Evolutionary conservation across 2,888 invertebrate species (phyloP).

Genomic region (Kuschelorhynchus macadamiae): DNA sequence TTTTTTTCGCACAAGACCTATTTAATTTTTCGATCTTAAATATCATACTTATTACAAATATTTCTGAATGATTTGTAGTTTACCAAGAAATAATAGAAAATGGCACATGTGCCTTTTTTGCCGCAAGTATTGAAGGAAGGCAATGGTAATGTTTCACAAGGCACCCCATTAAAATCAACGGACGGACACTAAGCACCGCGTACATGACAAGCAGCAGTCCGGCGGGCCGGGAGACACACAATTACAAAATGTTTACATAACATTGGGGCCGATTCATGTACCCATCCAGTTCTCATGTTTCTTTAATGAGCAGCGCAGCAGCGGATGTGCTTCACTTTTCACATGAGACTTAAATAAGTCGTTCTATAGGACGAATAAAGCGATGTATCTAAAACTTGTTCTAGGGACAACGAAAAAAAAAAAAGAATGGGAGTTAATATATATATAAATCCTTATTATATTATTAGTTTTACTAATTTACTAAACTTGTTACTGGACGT

Average conservation of each 20-base stretch:
- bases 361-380: neutral
- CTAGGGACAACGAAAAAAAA: too few species aligned
- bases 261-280: slow-evolving; percentile 44
- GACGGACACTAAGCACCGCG: slow-evolving; percentile 43
- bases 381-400: neutral
- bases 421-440: too few species aligned
- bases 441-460: too few species aligned
- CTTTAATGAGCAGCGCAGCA: slow-evolving; percentile 38
- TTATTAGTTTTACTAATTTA: too few species aligned
- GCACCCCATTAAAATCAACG: slow-evolving; percentile 44
- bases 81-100: too few species aligned
- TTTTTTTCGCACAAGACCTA: too few species aligned
- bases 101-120: too few species aligned
- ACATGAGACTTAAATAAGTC: slow-evolving; percentile 14
- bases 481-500: too few species aligned
- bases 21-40: too few species aligned
- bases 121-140: too few species aligned
- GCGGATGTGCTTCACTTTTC: slow-evolving; percentile 34
- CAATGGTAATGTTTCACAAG: slow-evolving; percentile 33
- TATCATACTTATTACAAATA: too few species aligned
- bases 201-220: slow-evolving; percentile 43
- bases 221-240: slow-evolving; percentile 42
- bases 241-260: slow-evolving; percentile 50
- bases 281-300: slow-evolving; percentile 46
- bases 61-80: too few species aligned